A percentile compares a stretch with the other conserved stretches of the same genome.
Evolutionary conservation across 2,888 invertebrate species (phyloP).

Genomic region (Cetonia aurata): DNA sequence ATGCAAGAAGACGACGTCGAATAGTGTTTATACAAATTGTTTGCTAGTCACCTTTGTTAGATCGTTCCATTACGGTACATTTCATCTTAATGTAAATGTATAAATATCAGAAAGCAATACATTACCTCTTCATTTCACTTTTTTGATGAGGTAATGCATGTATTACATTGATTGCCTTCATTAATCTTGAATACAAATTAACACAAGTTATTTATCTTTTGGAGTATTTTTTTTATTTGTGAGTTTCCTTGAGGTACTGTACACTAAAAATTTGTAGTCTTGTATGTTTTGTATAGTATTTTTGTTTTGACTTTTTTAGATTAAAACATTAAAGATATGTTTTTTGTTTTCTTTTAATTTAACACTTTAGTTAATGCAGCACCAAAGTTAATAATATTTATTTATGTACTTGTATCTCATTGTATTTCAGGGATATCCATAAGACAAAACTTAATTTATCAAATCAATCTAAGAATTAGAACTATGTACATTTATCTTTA

Average conservation of each 20-base stretch:
- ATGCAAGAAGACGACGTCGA: constrained; percentile 66
- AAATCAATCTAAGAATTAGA: no score
- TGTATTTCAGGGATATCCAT: no score
- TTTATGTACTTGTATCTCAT: no score
- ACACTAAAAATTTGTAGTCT: constrained; percentile 30
- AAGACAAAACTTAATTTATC: no score
- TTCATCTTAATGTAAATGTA: constrained; percentile 50
- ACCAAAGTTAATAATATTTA: no score
- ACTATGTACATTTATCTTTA: no score
- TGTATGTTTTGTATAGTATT: constrained; percentile 36
- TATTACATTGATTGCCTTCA: constrained; percentile 23
- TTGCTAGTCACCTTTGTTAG: constrained; percentile 48
- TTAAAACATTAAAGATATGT: constrained; percentile 26
- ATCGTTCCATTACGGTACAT: constrained; percentile 52
- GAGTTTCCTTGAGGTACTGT: constrained; percentile 38
- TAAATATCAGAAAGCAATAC: constrained; percentile 45
- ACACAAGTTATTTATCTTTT: constrained; percentile 29
- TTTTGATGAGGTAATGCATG: constrained; percentile 24
- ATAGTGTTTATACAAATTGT: constrained; percentile 51
- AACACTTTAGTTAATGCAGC: background rate
- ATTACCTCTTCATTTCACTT: constrained; percentile 34
- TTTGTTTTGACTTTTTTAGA: constrained; percentile 37
- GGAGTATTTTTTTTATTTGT: constrained; percentile 37
- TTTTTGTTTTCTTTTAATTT: constrained; percentile 18
- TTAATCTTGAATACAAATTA: constrained; percentile 15